Conservation (phyloP, 2,113 vertebrate species). For the Thunnus thynnus region DNA sequence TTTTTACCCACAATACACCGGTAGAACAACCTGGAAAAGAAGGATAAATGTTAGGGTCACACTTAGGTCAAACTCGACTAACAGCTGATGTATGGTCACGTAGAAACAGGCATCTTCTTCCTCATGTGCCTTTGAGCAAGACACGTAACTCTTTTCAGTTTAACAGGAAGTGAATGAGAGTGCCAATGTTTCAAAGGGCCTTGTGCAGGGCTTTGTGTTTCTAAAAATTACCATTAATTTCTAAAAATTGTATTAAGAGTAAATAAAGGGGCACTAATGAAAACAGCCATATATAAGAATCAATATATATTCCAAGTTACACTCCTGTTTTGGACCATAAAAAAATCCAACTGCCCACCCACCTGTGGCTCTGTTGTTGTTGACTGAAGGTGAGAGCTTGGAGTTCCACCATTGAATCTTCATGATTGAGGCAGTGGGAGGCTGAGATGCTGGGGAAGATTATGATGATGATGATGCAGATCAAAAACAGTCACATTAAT, state of each 20-base stretch:
- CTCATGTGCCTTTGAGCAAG: background rate
- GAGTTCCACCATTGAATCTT: conserved; percentile 88
- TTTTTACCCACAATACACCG: conserved; percentile 88
- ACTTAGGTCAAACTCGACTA: background rate
- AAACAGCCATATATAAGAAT: background rate
- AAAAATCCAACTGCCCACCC: background rate
- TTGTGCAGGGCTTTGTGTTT: too few relatives aligned
- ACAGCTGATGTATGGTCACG: background rate
- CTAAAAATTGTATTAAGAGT: too few relatives aligned
- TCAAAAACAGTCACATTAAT: background rate
- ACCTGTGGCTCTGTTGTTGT: conserved; percentile 82
- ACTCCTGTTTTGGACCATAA: background rate
- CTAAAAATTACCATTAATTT: too few relatives aligned
- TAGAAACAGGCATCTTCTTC: background rate
- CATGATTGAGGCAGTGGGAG: conserved; percentile 92
- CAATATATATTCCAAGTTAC: background rate
- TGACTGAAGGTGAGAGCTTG: conserved; percentile 85
- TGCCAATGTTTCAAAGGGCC: too few relatives aligned
- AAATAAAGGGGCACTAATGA: too few relatives aligned
- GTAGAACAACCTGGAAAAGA: conserved; percentile 89
- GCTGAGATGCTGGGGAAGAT: conserved; percentile 83
- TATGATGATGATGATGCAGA: background rate
- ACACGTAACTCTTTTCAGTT: background rate
- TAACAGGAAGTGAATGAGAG: background rate
- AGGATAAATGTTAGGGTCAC: background rate